Evolutionary conservation across 2,888 invertebrate species (phyloP).

Genomic region (Brenthis daphne): DNA sequence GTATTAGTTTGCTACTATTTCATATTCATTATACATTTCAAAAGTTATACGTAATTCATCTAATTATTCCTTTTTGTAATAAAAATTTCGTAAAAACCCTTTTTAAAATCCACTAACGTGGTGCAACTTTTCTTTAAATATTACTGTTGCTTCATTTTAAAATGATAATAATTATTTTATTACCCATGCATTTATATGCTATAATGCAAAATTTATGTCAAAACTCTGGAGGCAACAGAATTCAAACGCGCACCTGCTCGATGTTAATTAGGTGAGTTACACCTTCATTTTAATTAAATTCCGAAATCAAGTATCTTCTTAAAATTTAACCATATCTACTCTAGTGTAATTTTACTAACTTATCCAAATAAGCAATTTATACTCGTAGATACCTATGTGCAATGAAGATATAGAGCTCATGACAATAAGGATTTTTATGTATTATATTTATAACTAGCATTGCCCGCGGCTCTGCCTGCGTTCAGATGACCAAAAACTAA

Average conservation of each 20-base stretch:
- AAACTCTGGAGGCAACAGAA: slow-evolving; percentile 6
- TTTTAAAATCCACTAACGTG: not conserved
- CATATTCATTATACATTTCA: not conserved
- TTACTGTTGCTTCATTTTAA: not conserved
- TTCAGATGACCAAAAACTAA: too few relatives aligned
- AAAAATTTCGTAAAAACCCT: not conserved
- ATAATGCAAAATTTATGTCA: slow-evolving; percentile 10
- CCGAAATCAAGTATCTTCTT: not conserved
- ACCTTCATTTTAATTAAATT: slow-evolving; percentile 13
- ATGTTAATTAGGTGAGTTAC: slow-evolving; percentile 6
- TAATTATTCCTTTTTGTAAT: not conserved
- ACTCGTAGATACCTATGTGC: too few relatives aligned
- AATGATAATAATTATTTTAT: not conserved
- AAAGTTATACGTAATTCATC: not conserved
- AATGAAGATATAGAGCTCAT: too few relatives aligned
- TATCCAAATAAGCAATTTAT: too few relatives aligned
- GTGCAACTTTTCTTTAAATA: not conserved
- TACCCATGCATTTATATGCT: slow-evolving; percentile 5
- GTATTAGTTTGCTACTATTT: slow-evolving; percentile 28
- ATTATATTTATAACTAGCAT: too few relatives aligned
- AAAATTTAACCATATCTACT: not conserved
- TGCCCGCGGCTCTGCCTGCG: too few relatives aligned
- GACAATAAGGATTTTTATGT: too few relatives aligned
- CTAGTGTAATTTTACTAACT: too few relatives aligned
- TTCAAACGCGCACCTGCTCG: slow-evolving; percentile 12